Base-by-base conservation (phyloP, 2,113 vertebrate species). In the Limnothrissa miodon region DNA sequence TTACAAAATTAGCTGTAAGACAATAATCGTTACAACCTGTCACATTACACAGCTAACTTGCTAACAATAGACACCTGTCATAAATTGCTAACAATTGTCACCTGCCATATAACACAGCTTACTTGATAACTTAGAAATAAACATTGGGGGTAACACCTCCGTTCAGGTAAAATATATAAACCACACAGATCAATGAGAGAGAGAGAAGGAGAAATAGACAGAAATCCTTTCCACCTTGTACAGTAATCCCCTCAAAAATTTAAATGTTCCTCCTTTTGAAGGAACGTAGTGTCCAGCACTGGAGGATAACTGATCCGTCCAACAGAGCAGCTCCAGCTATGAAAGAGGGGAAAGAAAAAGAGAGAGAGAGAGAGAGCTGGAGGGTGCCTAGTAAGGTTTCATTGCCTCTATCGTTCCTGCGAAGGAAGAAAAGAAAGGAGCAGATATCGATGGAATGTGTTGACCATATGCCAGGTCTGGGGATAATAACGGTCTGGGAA, bases 191-290 rank as follows among this genome's bases (percentile, higher is more conserved):
- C 25, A 9, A 10, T 25, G 29, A 70, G 9, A 53, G 17, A 66
- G 23, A 62, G 4, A 62, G 23, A 62, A 7, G 25, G 4, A 62
- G 23, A 62, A 1, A 62, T 1, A 66, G 8, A 66, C 8, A 66
- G 29, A 66, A 13, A 74, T 10, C 86, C 59, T 53, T 91, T 80
- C 80, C 87, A 86, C 83, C 84, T 87, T 83, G 80, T 87, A 42
- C n/a, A n/a, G n/a, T n/a, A 90, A 91, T 89, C 89, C 83, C 81
- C 80, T 79, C 56, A 88, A 92, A 87, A 86, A 89, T 90, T 87
- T 85, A 51, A 86, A 86, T 80, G 62, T 33, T 82, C 85, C 86
- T 84, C 83, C 84, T 74, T 74, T 89, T 89, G 86, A 87, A 78
- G 79, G 83, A 84, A 86, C 74, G 66, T 84, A 85, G 87, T 59